phyloP scores from a whole-genome alignment of 1,140 invertebrate genomes.

The Zaprionus nigranus region DNA sequence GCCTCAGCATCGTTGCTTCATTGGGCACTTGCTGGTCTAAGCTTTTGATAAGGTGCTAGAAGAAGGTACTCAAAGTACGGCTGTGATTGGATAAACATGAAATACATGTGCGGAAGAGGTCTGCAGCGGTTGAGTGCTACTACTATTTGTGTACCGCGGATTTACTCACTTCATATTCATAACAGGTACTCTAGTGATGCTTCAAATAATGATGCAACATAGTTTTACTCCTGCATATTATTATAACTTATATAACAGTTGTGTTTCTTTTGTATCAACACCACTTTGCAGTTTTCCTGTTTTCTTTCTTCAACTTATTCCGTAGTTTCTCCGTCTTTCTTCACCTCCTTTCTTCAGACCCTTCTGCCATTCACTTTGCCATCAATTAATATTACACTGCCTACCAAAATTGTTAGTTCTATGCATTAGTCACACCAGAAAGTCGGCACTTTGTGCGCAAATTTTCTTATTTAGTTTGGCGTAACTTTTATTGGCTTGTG shows the following conservation, averaged over 20 bases:
- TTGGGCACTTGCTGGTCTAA: background rate
- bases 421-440: slow-evolving; percentile 62
- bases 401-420: slow-evolving; percentile 44
- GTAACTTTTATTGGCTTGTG: slow-evolving; percentile 75
- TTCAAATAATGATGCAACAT: no score
- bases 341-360: background rate
- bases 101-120: no score
- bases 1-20: slow-evolving; percentile 18
- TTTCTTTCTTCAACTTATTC: no score
- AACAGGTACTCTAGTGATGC: no score
- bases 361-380: slow-evolving; percentile 7
- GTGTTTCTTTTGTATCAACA: background rate
- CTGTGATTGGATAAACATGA: background rate
- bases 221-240: no score
- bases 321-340: background rate
- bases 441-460: slow-evolving; percentile 55
- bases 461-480: slow-evolving; percentile 64
- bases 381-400: slow-evolving; percentile 66
- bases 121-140: no score
- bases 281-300: background rate
- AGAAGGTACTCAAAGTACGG: background rate
- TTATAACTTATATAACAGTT: background rate
- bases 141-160: no score
- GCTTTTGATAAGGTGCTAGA: background rate
- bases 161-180: no score